Evolutionary conservation across 1,140 invertebrate genomes (phyloP), one percentile per base, ranked within the genome.

Genomic region (Pristionchus pacificus): DNA sequence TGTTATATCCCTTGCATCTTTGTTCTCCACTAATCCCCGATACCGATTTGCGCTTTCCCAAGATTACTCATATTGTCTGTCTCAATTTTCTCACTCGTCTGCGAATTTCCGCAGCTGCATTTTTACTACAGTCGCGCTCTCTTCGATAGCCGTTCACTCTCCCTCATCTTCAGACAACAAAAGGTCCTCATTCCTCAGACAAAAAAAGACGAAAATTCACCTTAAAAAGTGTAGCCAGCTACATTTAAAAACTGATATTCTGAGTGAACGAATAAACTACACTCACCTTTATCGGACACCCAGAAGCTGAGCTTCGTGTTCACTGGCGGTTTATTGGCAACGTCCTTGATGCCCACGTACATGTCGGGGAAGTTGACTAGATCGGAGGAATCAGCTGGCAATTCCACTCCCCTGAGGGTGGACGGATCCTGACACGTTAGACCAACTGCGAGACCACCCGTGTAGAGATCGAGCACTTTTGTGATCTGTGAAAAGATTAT

Each of bases 311-410:
- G 88, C 84, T 95, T 92, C 84, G 97, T 94, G 0, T 92, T 92
- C 29, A 90, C 88, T 71, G 91, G 88, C 0, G 93, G 89, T 38
- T 88, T 89, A 31, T 90, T 89, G 0, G 91, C 92, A 1, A 96
- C 92, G 82, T 97, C 92, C 78, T 95, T 91, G 77, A 91, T 91
- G 0, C 97, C 92, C 1, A 97, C 93, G 94, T 94, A 97, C 84
- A 97, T 97, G 79, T 98, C 93, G 0, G 91, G 91, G 24, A 94
- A 87, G 83, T 98, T 94, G 1, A 97, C 84, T 0, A 98, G 86
- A 30, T 91, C 88, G 78, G 97, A 93, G 0, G 92, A 91, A 85
- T 97, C 93, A 77, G 95, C 93, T 0, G 95, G 95, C 3, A 97
- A 85, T 77, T 93, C 91, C 13, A 87, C 86, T 0, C 88, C 85